Conservation (phyloP, 2,113 vertebrate species). For the Potamarius usumacintae region DNA sequence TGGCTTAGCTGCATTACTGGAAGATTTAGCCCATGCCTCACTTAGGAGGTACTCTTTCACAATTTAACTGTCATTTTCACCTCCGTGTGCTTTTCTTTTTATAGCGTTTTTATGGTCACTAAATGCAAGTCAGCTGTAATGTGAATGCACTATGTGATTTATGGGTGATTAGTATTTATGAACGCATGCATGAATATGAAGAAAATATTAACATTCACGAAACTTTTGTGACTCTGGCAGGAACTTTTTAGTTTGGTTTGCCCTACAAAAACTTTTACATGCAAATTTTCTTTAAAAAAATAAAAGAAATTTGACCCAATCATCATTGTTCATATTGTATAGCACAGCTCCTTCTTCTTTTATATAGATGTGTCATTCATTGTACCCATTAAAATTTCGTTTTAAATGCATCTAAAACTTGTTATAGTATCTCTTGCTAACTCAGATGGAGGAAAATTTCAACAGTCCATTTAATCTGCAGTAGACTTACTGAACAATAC, state of each 20-base stretch:
- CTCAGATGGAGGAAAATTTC: conserved; percentile 12
- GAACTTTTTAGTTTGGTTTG: background rate
- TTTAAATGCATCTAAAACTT: background rate
- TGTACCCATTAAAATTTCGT: background rate
- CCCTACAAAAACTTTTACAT: no score
- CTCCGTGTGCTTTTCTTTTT: background rate
- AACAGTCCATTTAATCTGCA: conserved; percentile 22
- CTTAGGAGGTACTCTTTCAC: background rate
- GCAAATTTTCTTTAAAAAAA: background rate
- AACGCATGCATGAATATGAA: no score
- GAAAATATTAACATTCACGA: no score
- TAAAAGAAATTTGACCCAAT: background rate
- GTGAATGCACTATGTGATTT: background rate
- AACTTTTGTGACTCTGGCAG: background rate
- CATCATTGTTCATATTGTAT: background rate
- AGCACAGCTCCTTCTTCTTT: background rate
- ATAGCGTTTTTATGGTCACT: background rate
- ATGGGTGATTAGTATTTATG: background rate
- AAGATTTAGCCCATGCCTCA: background rate
- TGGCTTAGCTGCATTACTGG: background rate
- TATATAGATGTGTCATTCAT: background rate
- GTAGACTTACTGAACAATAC: conserved; percentile 19
- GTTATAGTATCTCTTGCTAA: background rate
- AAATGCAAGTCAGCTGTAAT: background rate
- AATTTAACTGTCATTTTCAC: background rate